Evolutionary conservation across 2,888 invertebrate species (phyloP).

Genomic region (Microctonus aethiopoides): DNA sequence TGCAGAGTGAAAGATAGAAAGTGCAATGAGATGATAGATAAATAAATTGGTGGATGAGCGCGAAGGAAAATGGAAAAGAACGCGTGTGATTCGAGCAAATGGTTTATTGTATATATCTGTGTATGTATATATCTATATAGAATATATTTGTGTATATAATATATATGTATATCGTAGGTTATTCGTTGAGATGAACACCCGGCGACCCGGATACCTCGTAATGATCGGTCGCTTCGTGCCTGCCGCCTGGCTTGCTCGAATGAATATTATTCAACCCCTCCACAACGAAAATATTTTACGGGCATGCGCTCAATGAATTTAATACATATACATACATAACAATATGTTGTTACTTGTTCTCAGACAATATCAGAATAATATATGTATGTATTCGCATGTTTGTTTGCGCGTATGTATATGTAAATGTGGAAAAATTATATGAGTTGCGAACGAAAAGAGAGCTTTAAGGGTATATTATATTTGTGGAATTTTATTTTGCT

Average conservation of each 20-base stretch:
- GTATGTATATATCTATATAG: not conserved
- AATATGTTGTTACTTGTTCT: not conserved
- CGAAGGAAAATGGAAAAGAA: not conserved
- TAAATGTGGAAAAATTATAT: too few species aligned
- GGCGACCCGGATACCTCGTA: slow-evolving; percentile 54
- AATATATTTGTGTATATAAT: not conserved
- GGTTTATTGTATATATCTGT: not conserved
- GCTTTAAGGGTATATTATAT: too few species aligned
- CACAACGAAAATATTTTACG: slow-evolving; percentile 28
- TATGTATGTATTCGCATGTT: not conserved
- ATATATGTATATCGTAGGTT: not conserved
- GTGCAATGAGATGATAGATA: not conserved
- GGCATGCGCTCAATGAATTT: slow-evolving; percentile 50
- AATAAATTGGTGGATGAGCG: not conserved
- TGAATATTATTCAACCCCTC: slow-evolving; percentile 53
- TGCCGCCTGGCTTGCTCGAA: slow-evolving; percentile 51
- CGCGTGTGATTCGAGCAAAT: not conserved
- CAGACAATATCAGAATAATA: too few species aligned
- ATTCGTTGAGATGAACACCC: slow-evolving; percentile 35
- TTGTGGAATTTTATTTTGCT: not conserved
- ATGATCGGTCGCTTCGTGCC: slow-evolving; percentile 58
- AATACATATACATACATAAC: not conserved
- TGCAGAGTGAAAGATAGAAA: not conserved
- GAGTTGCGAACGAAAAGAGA: too few species aligned
- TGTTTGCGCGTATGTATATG: not conserved